phyloP scores from a whole-genome alignment of 1,140 invertebrate genomes.

The Orchestia grillus region DNA sequence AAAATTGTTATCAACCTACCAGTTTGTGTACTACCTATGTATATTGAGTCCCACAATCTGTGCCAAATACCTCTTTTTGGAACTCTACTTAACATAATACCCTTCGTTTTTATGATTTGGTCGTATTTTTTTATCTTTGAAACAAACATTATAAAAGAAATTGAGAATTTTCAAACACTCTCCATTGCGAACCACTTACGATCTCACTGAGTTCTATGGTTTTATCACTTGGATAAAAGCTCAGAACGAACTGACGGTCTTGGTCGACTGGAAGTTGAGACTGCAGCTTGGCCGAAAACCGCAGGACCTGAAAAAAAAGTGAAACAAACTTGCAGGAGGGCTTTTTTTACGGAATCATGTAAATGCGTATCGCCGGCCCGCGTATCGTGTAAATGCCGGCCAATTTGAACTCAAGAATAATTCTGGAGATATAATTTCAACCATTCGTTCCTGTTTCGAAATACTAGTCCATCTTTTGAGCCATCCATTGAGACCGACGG shows the following conservation, averaged over 20 bases:
- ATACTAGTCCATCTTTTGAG: too few relatives aligned
- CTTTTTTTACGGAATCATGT: not conserved
- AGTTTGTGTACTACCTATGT: not conserved
- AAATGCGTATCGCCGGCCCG: not conserved
- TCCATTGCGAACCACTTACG: not conserved
- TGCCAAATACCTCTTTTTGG: not conserved
- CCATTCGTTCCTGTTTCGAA: too few relatives aligned
- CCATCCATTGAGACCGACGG: too few relatives aligned
- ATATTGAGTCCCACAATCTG: not conserved
- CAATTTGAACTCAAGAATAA: not conserved
- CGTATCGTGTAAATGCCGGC: too few relatives aligned
- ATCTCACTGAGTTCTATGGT: constrained; percentile 13
- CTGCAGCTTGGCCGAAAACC: constrained; percentile 17
- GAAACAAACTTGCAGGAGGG: not conserved
- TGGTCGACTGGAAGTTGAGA: not conserved
- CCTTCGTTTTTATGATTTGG: too few relatives aligned
- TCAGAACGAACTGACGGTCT: constrained; percentile 20
- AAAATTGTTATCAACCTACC: not conserved
- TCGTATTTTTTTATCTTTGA: too few relatives aligned
- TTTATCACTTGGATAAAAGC: not conserved
- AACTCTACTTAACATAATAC: not conserved
- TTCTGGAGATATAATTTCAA: not conserved
- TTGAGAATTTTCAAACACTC: not conserved
- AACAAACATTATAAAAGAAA: not conserved
- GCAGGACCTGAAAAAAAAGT: not conserved